Base-by-base conservation (phyloP, 2,113 vertebrate species). In the Elanoides forficatus region DNA sequence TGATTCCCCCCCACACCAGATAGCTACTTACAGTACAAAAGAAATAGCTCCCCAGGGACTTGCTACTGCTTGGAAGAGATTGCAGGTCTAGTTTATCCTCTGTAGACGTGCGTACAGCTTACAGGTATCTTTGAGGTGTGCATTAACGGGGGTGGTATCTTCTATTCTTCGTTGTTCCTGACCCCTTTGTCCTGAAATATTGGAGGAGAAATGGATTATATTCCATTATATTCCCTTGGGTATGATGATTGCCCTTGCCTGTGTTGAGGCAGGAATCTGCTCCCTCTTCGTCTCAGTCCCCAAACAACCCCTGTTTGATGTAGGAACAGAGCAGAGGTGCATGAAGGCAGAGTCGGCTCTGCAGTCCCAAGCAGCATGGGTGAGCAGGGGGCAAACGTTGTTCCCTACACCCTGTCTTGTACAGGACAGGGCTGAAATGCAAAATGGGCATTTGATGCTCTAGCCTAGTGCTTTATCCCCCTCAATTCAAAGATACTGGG, bases 11-110 rank as follows among this genome's bases (percentile, higher is more conserved):
- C 29, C 56, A 23, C 26, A 56, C 23, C 6, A 92, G 73, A 56
- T n/a, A 75, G 10, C 90, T 82, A 50, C 43, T 96, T 97, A 90
- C 45, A 97, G 92, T 90, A 92, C 50, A 94, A 85, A 91, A 84
- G 70, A 90, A 97, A 94, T 36, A 42, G 32, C 74, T 95, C 93
- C 67, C 88, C 6, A 32, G 81, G n/a, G 67, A 36, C 27, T 42
- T 92, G 32, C 11, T 86, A 58, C 80, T n/a, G 25, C 34, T 91
- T 88, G 52, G 48, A 79, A 59, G 52, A 87, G 72, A 30, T 29
- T 94, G 25, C 14, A 52, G 55, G 52, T 91, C 56, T 81, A 30
- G 30, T 79, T 73, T 74, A 58, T 84, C 52, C 83, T 91, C 60
- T 81, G 47, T 47, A 87, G 56, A 50, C 5, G 3, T 13, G 48